These are phyloP conservation scores for Alouatta palliata DNA, from an alignment of 2,113 vertebrate species.

Conservation along the genomic window DNA sequence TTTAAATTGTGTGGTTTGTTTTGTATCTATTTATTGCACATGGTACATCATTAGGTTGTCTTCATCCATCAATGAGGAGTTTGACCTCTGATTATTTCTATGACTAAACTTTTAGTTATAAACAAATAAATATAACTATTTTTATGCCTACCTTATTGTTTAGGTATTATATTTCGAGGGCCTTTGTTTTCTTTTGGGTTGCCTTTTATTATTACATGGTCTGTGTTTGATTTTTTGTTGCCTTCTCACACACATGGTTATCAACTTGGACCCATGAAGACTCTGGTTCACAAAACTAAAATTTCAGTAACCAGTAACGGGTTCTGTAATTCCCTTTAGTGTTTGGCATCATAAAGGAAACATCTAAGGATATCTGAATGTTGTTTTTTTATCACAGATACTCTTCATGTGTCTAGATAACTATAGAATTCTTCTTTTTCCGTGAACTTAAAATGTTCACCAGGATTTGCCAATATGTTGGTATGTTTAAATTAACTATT, in stretches of 20 bases:
- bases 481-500: background rate
- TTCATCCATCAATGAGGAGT: background rate
- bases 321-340: background rate
- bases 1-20: background rate
- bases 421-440: background rate
- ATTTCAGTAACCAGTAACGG: background rate
- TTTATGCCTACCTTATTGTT: background rate
- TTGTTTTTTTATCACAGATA: background rate
- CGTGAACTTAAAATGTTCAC: background rate
- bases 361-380: background rate
- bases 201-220: background rate
- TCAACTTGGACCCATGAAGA: background rate
- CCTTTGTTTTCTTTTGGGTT: background rate
- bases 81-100: background rate
- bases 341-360: background rate
- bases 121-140: background rate
- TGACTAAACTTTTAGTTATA: background rate
- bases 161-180: background rate
- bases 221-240: background rate
- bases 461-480: background rate
- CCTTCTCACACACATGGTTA: background rate
- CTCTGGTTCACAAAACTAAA: background rate
- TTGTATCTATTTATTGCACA: background rate
- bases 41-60: background rate
- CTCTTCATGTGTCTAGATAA: background rate